Evolutionary conservation across 2,113 vertebrate species (phyloP).

Genomic region (Siniperca chuatsi): DNA sequence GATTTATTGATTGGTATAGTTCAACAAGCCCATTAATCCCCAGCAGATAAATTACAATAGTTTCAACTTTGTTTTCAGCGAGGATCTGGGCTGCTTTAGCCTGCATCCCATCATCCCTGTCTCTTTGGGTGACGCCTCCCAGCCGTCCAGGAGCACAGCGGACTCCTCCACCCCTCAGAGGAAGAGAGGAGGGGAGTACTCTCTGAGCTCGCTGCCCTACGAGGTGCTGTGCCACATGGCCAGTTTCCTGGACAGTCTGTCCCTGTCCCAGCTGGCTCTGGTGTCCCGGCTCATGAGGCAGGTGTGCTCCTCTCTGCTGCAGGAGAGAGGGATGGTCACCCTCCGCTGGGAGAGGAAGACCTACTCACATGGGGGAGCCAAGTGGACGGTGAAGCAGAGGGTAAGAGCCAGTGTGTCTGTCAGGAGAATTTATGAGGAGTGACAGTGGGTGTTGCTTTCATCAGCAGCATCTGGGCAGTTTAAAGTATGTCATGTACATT

Average conservation of each 20-base stretch:
- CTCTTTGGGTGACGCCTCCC: constrained; percentile 66
- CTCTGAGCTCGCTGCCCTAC: constrained; percentile 89
- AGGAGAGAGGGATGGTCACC: constrained; percentile 94
- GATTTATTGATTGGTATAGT: not conserved
- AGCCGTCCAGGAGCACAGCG: constrained; percentile 5
- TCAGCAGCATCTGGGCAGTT: not conserved
- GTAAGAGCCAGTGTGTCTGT: constrained; percentile 62
- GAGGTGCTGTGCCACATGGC: constrained; percentile 94
- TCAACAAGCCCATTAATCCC: not conserved
- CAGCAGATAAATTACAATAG: not conserved
- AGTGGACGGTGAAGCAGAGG: constrained; percentile 89
- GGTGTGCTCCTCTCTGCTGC: constrained; percentile 91
- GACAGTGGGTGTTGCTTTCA: not conserved
- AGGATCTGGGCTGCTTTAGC: constrained; percentile 90
- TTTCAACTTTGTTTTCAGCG: constrained; percentile 58
- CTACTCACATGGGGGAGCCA: constrained; percentile 86
- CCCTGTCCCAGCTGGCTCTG: constrained; percentile 93
- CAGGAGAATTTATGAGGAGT: not conserved
- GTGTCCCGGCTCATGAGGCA: constrained; percentile 93
- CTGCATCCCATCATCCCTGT: constrained; percentile 86
- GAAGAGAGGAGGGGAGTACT: constrained; percentile 74
- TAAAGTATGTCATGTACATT: not conserved
- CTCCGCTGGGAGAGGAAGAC: constrained; percentile 91
- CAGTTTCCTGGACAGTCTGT: constrained; percentile 93
- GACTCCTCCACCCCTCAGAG: constrained; percentile 32